These are phyloP conservation scores for Odocoileus hemionus DNA, from an alignment of 2,113 vertebrate species.

Conservation along the genomic window DNA sequence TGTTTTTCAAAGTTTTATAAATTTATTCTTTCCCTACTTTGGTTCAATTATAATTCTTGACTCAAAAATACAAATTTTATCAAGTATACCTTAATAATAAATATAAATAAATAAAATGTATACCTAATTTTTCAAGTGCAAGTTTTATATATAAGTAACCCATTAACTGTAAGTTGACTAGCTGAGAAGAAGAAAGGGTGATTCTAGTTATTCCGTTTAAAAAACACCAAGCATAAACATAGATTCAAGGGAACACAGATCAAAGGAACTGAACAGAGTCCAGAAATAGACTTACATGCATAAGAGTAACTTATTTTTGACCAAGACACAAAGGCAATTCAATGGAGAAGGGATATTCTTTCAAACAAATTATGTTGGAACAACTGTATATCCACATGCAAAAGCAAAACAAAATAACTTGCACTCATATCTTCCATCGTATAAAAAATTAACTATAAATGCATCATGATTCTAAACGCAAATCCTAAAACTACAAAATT, in stretches of 20 bases:
- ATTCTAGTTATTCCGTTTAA: background rate
- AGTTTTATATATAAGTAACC: background rate
- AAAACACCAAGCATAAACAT: background rate
- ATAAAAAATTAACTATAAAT: slow-evolving; percentile 26
- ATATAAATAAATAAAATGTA: background rate
- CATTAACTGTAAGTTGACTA: background rate
- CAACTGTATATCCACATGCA: background rate
- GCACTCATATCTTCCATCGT: background rate
- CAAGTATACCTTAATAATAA: background rate
- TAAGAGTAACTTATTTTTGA: slow-evolving; percentile 10
- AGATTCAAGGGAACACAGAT: slow-evolving; percentile 14
- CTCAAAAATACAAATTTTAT: background rate
- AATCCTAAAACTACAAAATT: background rate
- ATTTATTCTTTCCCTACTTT: background rate
- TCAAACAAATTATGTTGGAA: background rate
- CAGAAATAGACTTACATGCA: background rate
- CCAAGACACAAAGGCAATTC: background rate
- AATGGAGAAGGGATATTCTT: background rate
- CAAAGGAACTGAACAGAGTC: background rate
- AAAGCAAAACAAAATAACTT: background rate
- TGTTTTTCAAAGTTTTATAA: slow-evolving; percentile 30
- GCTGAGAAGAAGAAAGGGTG: background rate
- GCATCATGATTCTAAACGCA: background rate
- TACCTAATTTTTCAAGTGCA: background rate
- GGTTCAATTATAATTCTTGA: background rate